Evolutionary conservation across 2,797 vertebrate genomes (phyloP), one percentile per base, ranked within the genome.

Genomic region (Melanotaenia parkinsoni): DNA sequence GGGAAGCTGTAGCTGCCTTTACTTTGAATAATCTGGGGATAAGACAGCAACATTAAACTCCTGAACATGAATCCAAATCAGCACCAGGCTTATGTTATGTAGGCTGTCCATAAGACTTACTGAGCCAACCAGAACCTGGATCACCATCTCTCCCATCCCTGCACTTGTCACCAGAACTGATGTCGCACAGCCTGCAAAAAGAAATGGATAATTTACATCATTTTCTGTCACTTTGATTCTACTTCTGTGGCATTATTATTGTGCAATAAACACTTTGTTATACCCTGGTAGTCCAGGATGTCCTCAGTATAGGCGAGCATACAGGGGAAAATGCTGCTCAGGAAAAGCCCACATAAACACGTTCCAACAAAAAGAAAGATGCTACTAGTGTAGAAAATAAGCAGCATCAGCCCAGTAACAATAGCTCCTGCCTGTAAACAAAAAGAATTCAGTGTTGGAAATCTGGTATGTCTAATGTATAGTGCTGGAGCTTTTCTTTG

Each of bases 291-390:
- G 82, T 98, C 95, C 40, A 99, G 95, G 63, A 96, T 95, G 90
- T 99, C 97, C 89, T 99, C 98, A 0, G 97, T 98, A 58, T 97
- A 98, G 71, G 98, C 96, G 13, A 99, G 89, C 95, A 98, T 95
- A 83, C 96, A 98, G 80, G 98, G 98, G 89, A 99, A 99, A 51
- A 97, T 94, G 90, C 98, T 98, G 82, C 98, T 99, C 74, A 99
- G 96, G 72, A 98, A 99, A 53, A 99, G 94, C 1, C 98, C 98
- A 74, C 97, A 94, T 1, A 95, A 92, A 3, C 95, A 95, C 0
- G 98, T 99, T n/a, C 97, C 97, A 67, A 95, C 94, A 26, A 97
- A 99, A 72, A 99, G 87, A 88, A 97, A 96, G 33, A 87, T 65
- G 28, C 91, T 90, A 51, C 95, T 97, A 87, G 91, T 93, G 91